These are phyloP conservation scores for Macropodus opercularis DNA, from an alignment of 2,797 vertebrate genomes.

Conservation along the genomic window DNA sequence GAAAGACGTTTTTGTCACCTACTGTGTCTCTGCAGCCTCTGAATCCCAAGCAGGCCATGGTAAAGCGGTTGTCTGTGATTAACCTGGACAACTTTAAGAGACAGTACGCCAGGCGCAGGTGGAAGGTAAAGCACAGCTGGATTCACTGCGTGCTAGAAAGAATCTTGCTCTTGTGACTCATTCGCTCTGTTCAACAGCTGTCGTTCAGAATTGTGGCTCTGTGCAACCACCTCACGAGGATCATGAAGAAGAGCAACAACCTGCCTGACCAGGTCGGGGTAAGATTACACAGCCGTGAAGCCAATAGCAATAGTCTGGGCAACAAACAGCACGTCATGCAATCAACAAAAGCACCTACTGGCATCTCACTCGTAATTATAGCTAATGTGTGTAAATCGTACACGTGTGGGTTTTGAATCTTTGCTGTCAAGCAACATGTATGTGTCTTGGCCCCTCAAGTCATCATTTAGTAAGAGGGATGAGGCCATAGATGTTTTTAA, in stretches of 20 bases:
- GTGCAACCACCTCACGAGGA: slow-evolving; percentile 92
- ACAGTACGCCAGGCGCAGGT: slow-evolving; percentile 90
- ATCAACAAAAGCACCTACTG: no score
- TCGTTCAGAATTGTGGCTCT: slow-evolving; percentile 91
- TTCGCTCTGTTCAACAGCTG: slow-evolving; percentile 77
- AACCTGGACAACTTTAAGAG: slow-evolving; percentile 96
- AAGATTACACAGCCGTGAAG: slow-evolving; percentile 41
- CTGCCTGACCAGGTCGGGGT: slow-evolving; percentile 77
- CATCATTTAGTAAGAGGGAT: neutral
- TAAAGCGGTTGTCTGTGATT: slow-evolving; percentile 89
- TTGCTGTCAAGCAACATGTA: no score
- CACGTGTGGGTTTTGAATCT: no score
- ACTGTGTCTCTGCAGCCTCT: slow-evolving; percentile 84
- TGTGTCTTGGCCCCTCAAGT: no score
- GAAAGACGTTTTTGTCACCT: slow-evolving; percentile 9
- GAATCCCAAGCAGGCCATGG: slow-evolving; percentile 89
- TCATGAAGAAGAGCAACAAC: slow-evolving; percentile 87
- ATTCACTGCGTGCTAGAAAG: neutral
- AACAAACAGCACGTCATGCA: neutral
- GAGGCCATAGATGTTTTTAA: slow-evolving; percentile 4
- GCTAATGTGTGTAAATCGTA: no score
- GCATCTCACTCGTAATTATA: no score
- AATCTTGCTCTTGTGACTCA: neutral
- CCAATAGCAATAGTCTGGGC: neutral
- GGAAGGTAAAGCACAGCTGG: slow-evolving; percentile 86